Evolutionary conservation across 2,888 invertebrate genomes (phyloP).

Genomic region (Tachina lurida): DNA sequence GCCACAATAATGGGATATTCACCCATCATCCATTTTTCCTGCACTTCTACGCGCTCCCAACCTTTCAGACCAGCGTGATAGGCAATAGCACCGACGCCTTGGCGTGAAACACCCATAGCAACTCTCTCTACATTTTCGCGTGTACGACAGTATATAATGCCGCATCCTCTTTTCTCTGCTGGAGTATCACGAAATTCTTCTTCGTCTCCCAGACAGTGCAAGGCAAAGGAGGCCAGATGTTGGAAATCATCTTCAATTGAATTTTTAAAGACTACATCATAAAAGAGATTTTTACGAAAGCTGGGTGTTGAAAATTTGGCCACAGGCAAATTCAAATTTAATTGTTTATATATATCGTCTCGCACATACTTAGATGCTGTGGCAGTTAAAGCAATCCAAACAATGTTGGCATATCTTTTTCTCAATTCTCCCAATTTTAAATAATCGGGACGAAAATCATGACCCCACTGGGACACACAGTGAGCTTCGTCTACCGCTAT

Average conservation of each 20-base stretch:
- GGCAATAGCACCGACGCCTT: slow-evolving; percentile 90
- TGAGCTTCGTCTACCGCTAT: slow-evolving; percentile 99
- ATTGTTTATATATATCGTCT: slow-evolving; percentile 90
- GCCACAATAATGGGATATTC: slow-evolving; percentile 95
- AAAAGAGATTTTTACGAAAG: slow-evolving; percentile 96
- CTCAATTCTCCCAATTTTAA: slow-evolving; percentile 91
- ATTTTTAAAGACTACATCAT: slow-evolving; percentile 96
- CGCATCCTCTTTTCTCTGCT: slow-evolving; percentile 85
- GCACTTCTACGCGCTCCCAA: slow-evolving; percentile 89
- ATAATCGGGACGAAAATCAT: slow-evolving; percentile 98
- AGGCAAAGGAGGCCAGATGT: slow-evolving; percentile 90
- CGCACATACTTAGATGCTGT: slow-evolving; percentile 93
- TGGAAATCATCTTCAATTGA: slow-evolving; percentile 90
- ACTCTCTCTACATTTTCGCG: slow-evolving; percentile 94
- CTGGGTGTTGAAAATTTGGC: slow-evolving; percentile 92
- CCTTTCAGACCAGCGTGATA: slow-evolving; percentile 95
- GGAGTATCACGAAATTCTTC: slow-evolving; percentile 74
- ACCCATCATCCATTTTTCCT: slow-evolving; percentile 96
- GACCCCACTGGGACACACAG: slow-evolving; percentile 99
- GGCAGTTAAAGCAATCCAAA: slow-evolving; percentile 97
- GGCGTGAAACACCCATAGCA: slow-evolving; percentile 88
- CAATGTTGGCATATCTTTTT: slow-evolving; percentile 86
- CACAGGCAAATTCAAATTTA: slow-evolving; percentile 87
- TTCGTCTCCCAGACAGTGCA: slow-evolving; percentile 86
- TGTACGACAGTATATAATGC: slow-evolving; percentile 97